Conservation (phyloP, 30 jellyfish, hydroid and myxozoan genomes). For the Aurelia sp. region DNA sequence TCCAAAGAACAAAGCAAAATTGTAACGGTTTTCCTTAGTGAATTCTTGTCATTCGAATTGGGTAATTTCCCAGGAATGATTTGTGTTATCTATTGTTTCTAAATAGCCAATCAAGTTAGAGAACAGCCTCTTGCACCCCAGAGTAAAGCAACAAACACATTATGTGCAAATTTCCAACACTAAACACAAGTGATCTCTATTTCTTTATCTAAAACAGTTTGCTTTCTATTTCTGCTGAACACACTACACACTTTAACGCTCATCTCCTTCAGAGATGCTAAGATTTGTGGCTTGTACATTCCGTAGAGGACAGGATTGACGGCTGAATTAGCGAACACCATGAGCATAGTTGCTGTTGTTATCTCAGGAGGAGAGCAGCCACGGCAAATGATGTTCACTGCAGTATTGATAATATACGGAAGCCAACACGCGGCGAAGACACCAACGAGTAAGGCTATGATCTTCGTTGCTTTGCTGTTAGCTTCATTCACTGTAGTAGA, state of each 20-base stretch:
- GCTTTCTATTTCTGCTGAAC: constrained; percentile 8
- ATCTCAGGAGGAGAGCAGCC: constrained; percentile 46
- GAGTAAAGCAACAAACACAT: too few relatives aligned
- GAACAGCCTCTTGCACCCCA: too few relatives aligned
- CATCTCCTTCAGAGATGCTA: constrained; percentile 33
- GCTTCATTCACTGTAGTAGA: constrained; percentile 18
- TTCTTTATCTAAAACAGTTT: constrained; percentile 23
- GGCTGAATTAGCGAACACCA: constrained; percentile 61
- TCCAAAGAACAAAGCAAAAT: too few relatives aligned
- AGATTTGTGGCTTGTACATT: constrained; percentile 57
- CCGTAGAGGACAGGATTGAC: constrained; percentile 71
- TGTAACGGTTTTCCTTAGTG: too few relatives aligned
- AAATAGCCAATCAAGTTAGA: too few relatives aligned
- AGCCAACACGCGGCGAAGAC: constrained; percentile 69
- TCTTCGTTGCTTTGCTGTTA: constrained; percentile 53
- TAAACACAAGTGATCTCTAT: constrained; percentile 52
- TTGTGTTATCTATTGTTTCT: too few relatives aligned
- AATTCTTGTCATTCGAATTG: too few relatives aligned
- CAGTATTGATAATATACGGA: constrained; percentile 47
- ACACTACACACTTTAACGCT: not conserved
- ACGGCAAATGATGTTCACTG: constrained; percentile 38
- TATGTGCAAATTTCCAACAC: not conserved
- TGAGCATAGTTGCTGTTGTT: constrained; percentile 34
- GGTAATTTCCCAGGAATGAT: too few relatives aligned
- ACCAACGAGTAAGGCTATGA: constrained; percentile 67